Percentiles rank a stretch among this genome's conserved stretches.
phyloP scores from a whole-genome alignment of 2,888 invertebrate species.

The Spatulosminthurus flaviceps region DNA sequence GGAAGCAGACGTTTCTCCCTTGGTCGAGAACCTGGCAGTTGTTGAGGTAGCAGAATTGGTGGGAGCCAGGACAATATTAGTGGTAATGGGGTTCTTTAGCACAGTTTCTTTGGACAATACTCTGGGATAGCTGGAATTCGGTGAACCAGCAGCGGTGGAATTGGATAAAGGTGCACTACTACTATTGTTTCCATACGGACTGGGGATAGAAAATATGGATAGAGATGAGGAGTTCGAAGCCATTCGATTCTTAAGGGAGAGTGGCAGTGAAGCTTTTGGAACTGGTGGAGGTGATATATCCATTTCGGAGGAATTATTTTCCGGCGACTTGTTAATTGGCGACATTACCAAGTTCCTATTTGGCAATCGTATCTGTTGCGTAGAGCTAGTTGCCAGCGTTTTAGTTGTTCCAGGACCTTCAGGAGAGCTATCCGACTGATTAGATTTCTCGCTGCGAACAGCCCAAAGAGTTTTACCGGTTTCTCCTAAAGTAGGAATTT shows the following conservation, averaged over 20 bases:
- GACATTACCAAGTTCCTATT: neutral
- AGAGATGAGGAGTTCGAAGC: neutral
- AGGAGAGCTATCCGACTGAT: neutral
- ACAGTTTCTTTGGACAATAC: conserved; percentile 42
- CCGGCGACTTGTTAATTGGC: neutral
- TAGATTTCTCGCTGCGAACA: neutral
- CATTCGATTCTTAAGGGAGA: neutral
- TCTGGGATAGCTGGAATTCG: conserved; percentile 34
- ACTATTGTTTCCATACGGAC: neutral
- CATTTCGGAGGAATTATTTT: neutral
- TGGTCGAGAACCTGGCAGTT: neutral
- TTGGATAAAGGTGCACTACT: neutral
- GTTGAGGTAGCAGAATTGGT: neutral
- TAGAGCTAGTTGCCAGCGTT: neutral
- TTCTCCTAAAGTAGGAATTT: neutral
- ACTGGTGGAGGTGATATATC: neutral
- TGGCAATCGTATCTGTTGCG: neutral
- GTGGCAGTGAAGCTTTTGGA: neutral
- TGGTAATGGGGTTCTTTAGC: conserved; percentile 31
- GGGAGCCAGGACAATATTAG: conserved; percentile 45
- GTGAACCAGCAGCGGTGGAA: neutral
- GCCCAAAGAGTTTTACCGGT: neutral
- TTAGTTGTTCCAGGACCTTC: neutral
- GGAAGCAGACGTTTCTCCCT: no score
- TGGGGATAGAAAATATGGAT: conserved; percentile 25